Percentiles rank a stretch among this genome's conserved stretches.
These are phyloP conservation scores for Erpobdella octoculata DNA, from an alignment of 2,888 invertebrate genomes.

Conservation along the genomic window DNA sequence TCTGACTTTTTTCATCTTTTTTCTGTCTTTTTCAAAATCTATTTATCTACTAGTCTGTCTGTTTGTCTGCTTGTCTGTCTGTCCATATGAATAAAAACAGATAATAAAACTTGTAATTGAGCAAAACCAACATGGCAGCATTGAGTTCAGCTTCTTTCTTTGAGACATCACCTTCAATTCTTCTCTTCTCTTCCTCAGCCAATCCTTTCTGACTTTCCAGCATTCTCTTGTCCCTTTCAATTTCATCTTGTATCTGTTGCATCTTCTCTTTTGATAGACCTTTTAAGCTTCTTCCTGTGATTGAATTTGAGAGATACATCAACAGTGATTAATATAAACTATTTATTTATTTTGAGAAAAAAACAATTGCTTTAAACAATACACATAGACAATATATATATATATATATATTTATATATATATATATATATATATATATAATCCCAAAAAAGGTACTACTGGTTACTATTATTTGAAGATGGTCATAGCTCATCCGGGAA, in stretches of 20 bases:
- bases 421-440: too few species aligned
- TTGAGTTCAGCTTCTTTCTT: constrained; percentile 68
- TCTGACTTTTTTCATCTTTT: background rate
- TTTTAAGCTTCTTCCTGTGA: background rate
- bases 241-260: constrained; percentile 53
- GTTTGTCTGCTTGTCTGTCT: background rate
- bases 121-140: constrained; percentile 56
- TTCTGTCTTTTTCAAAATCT: background rate
- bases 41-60: background rate
- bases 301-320: too few species aligned
- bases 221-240: constrained; percentile 53
- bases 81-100: background rate
- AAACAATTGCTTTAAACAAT: too few species aligned
- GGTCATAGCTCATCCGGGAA: too few species aligned
- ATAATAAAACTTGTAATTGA: background rate
- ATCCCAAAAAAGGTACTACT: too few species aligned
- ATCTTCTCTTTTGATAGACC: constrained; percentile 53
- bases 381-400: too few species aligned
- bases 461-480: too few species aligned
- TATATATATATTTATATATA: too few species aligned
- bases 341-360: too few species aligned
- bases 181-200: constrained; percentile 61
- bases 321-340: too few species aligned
- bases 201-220: constrained; percentile 55
- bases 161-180: constrained; percentile 59